phyloP scores from a whole-genome alignment of 2,113 vertebrate species.

The Herpetotheres cachinnans region DNA sequence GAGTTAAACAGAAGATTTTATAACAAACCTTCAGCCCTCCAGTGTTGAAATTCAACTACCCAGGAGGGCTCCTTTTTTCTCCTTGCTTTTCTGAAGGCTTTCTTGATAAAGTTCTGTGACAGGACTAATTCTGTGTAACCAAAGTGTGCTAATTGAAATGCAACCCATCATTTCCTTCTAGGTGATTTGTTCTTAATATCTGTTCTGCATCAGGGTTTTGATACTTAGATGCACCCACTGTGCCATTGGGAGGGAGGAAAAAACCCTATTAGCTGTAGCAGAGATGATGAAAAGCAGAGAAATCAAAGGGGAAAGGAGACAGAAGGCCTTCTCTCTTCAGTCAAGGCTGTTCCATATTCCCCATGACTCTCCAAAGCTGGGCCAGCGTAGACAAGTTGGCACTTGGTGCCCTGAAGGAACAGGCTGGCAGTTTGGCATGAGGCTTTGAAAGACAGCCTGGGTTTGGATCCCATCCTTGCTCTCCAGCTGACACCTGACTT shows the following conservation, averaged over 20 bases:
- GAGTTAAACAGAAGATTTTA: slow-evolving; percentile 39
- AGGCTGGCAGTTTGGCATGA: slow-evolving; percentile 14
- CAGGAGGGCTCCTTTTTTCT: slow-evolving; percentile 12
- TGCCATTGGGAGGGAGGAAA: slow-evolving; percentile 6
- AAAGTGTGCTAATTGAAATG: slow-evolving; percentile 42
- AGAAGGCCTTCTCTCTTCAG: slow-evolving; percentile 32
- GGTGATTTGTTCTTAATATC: slow-evolving; percentile 43
- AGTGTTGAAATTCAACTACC: slow-evolving; percentile 6
- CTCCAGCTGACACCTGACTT: slow-evolving; percentile 67
- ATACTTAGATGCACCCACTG: slow-evolving; percentile 21
- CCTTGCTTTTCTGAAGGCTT: not conserved
- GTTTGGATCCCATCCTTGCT: slow-evolving; percentile 24
- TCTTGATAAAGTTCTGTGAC: slow-evolving; percentile 26
- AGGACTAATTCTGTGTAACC: slow-evolving; percentile 23
- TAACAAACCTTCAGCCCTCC: not conserved
- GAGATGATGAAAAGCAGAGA: slow-evolving; percentile 32
- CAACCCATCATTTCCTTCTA: slow-evolving; percentile 49
- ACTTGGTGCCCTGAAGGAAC: slow-evolving; percentile 24
- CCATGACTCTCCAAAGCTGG: not conserved
- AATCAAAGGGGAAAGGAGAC: slow-evolving; percentile 33
- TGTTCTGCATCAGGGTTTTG: slow-evolving; percentile 27
- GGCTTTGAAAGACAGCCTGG: not conserved
- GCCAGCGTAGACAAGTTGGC: slow-evolving; percentile 3
- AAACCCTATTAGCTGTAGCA: slow-evolving; percentile 9
- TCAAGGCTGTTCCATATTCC: not conserved